phyloP scores from a whole-genome alignment of 64 coral and sea anemone genomes.

The Pachyseris speciosa region DNA sequence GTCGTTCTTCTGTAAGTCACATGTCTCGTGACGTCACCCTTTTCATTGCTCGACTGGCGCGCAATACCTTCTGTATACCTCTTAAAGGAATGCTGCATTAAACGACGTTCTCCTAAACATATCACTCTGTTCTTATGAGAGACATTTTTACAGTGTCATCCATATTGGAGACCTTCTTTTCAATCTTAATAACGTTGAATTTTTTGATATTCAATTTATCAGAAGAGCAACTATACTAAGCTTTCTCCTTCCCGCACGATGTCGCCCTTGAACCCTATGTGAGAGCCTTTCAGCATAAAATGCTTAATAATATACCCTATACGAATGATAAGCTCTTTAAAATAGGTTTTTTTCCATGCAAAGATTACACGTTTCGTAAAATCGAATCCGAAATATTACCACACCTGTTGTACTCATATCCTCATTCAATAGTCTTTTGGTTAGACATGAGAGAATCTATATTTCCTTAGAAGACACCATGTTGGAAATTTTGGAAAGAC shows the following conservation, averaged over 20 bases:
- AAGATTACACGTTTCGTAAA: neutral
- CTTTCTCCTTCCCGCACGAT: neutral
- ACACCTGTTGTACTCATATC: neutral
- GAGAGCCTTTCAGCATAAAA: neutral
- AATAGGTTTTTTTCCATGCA: no score
- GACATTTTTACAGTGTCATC: no score
- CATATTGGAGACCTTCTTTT: no score
- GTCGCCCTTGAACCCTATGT: neutral
- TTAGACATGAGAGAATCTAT: no score
- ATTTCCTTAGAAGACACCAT: neutral
- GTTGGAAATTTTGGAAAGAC: neutral
- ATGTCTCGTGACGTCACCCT: no score
- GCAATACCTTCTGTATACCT: no score
- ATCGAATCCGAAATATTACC: neutral
- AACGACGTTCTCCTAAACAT: no score
- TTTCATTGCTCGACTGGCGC: no score
- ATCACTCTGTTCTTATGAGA: no score
- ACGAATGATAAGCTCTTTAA: neutral
- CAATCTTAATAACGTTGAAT: no score
- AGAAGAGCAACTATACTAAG: neutral
- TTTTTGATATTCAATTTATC: constrained; percentile 7
- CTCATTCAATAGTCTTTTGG: neutral
- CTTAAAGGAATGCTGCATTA: no score
- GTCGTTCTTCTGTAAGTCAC: no score
- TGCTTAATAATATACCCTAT: neutral